phyloP scores from a whole-genome alignment of 35 echinoderm and acorn worm genomes.

The Acanthaster planci region DNA sequence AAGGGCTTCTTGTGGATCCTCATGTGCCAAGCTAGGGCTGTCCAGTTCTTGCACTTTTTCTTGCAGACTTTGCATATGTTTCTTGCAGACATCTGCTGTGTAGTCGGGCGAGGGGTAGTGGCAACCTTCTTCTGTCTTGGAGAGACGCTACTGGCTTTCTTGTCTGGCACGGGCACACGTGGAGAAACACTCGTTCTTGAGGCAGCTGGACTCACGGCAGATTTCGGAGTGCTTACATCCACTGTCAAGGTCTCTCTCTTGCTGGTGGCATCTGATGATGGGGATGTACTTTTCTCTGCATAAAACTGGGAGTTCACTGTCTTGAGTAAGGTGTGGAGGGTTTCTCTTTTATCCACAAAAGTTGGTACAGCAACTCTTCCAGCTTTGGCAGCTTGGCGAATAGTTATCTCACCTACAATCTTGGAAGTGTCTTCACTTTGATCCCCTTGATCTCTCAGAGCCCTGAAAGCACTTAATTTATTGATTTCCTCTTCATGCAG shows the following conservation, averaged over 20 bases:
- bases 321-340: conserved; percentile 74
- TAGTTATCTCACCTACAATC: conserved; percentile 88
- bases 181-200: conserved; percentile 9
- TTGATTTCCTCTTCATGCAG: conserved; percentile 80
- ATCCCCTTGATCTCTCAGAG: conserved; percentile 56
- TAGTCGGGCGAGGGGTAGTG: neutral
- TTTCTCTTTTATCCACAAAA: conserved; percentile 63
- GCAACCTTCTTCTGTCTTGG: conserved; percentile 37
- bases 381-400: conserved; percentile 71
- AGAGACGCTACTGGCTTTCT: conserved; percentile 10
- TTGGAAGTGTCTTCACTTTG: conserved; percentile 71
- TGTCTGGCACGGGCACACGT: neutral
- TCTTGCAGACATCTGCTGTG: neutral
- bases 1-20: conserved; percentile 82
- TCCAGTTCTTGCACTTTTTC: conserved; percentile 96
- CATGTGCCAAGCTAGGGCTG: conserved; percentile 95
- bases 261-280: neutral
- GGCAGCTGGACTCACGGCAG: neutral
- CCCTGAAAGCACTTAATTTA: conserved; percentile 67
- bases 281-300: neutral
- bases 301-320: conserved; percentile 15
- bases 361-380: conserved; percentile 15
- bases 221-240: conserved; percentile 5
- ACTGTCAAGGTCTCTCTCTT: conserved; percentile 2
- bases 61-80: conserved; percentile 78